A percentile compares a stretch with the other conserved stretches of the same genome.
phyloP scores from a whole-genome alignment of 2,113 vertebrate genomes.

The Macaca nemestrina region DNA sequence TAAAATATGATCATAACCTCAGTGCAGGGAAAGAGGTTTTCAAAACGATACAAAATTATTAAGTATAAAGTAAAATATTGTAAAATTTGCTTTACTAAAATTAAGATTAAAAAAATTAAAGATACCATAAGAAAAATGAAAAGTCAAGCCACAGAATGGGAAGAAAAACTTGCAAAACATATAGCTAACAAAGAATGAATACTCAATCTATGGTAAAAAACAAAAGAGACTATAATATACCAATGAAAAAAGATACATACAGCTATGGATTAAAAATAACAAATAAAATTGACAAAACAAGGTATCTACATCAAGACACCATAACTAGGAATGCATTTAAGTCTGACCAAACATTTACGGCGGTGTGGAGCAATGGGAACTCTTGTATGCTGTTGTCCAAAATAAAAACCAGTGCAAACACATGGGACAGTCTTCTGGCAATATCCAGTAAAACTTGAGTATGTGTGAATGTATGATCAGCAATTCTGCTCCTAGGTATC shows the following conservation, averaged over 20 bases:
- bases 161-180: neutral
- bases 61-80: neutral
- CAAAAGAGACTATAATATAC: too few relatives aligned
- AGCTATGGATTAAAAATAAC: neutral
- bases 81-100: neutral
- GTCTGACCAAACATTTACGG: too few relatives aligned
- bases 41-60: neutral
- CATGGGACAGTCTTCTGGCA: too few relatives aligned
- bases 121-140: neutral
- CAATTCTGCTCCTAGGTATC: neutral
- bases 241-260: neutral
- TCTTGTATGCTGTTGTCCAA: rapidly evolving
- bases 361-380: rapidly evolving
- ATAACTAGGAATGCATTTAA: neutral
- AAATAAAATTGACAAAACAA: neutral
- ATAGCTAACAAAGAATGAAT: neutral
- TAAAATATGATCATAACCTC: neutral
- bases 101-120: neutral
- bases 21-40: neutral
- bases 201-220: neutral
- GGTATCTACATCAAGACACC: too few relatives aligned
- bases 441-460: neutral
- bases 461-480: rapidly evolving
- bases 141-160: neutral
- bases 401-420: neutral